A percentile compares a stretch with the other conserved stretches of the same genome.
Conservation (phyloP, 1,140 invertebrate genomes). For the Vanessa atalanta region DNA sequence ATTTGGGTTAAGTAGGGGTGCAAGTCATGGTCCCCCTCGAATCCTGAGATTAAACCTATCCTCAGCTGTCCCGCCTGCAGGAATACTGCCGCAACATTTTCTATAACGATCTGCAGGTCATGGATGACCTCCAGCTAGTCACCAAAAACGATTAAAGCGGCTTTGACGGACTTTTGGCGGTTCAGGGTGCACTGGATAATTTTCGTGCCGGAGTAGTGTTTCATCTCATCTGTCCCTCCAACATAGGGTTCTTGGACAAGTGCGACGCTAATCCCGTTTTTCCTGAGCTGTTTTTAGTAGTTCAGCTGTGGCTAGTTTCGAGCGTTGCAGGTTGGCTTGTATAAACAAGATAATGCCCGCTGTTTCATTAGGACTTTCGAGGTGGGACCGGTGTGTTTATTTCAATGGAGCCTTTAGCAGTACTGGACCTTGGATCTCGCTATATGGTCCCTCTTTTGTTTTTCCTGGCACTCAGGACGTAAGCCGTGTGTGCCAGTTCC, state of each 20-base stretch:
- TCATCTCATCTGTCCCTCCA: conserved; percentile 21
- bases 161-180: conserved; percentile 40
- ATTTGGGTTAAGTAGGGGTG: not conserved
- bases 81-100: too few species aligned
- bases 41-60: too few species aligned
- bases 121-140: conserved; percentile 40
- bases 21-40: conserved; percentile 15
- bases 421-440: conserved; percentile 25
- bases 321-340: conserved; percentile 37
- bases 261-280: conserved; percentile 5
- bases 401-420: conserved; percentile 24
- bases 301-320: conserved; percentile 36
- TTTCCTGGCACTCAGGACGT: conserved; percentile 23
- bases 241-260: conserved; percentile 35
- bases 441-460: conserved; percentile 31
- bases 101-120: conserved; percentile 37
- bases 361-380: too few species aligned
- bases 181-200: conserved; percentile 42
- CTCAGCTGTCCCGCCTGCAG: too few species aligned
- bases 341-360: conserved; percentile 7
- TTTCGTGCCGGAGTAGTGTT: conserved; percentile 23
- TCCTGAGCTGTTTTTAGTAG: conserved; percentile 22
- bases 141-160: conserved; percentile 29
- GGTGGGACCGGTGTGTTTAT: not conserved
- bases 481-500: conserved; percentile 13